Evolutionary conservation across 2,113 vertebrate genomes (phyloP).

Genomic region (Piprites chloris): DNA sequence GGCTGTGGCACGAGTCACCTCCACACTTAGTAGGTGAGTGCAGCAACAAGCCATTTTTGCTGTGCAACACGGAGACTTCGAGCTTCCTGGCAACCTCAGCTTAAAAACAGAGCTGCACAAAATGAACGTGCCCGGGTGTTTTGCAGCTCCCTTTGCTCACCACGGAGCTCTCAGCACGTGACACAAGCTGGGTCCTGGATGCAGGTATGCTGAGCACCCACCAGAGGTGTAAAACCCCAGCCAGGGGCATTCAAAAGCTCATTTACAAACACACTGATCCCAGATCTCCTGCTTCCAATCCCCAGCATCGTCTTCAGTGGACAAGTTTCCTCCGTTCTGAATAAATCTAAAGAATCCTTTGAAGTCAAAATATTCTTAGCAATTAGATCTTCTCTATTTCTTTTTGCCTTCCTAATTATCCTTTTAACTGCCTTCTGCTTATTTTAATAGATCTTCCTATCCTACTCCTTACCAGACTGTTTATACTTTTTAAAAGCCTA

Average conservation of each 20-base stretch:
- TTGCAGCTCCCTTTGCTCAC: neutral
- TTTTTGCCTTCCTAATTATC: conserved; percentile 62
- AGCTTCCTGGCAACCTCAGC: neutral
- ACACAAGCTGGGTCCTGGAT: neutral
- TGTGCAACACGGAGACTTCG: accelerated
- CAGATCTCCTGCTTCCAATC: neutral
- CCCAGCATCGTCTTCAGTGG: neutral
- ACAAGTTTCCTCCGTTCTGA: neutral
- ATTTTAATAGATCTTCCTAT: conserved; percentile 62
- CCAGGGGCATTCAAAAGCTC: neutral
- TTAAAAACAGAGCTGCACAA: neutral
- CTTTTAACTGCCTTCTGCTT: conserved; percentile 70
- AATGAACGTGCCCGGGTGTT: accelerated
- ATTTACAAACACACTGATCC: neutral
- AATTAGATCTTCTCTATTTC: conserved; percentile 52
- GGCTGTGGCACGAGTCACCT: neutral
- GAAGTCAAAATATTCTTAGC: conserved; percentile 49
- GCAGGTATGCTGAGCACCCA: neutral
- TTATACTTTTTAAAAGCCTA: conserved; percentile 58
- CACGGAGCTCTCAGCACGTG: neutral
- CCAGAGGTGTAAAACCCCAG: neutral
- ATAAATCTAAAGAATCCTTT: conserved; percentile 14
- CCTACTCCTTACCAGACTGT: conserved; percentile 61
- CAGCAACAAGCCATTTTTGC: neutral
- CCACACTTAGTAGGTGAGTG: neutral